Evolutionary conservation across 2,797 vertebrate genomes (phyloP).

Genomic region (Nyctalus aviator): DNA sequence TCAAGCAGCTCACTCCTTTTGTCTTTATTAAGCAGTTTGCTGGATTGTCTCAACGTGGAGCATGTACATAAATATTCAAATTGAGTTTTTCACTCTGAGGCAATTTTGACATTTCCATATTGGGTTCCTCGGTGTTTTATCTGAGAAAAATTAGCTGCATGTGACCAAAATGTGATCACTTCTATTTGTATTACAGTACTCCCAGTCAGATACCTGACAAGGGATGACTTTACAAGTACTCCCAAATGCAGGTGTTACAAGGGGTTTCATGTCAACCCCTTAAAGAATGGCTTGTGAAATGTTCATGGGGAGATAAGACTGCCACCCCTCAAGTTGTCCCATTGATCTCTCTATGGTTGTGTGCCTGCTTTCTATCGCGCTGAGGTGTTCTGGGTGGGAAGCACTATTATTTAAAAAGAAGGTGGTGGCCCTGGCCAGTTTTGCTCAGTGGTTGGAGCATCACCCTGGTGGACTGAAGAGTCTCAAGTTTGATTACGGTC

Average conservation of each 20-base stretch:
- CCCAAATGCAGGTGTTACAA: slow-evolving; percentile 38
- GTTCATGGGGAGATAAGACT: slow-evolving; percentile 15
- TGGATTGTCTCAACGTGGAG: slow-evolving; percentile 72
- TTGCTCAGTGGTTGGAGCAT: no score
- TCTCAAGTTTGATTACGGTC: no score
- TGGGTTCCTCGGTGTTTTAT: slow-evolving; percentile 67
- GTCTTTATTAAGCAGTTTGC: slow-evolving; percentile 66
- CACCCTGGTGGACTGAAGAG: no score
- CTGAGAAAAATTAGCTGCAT: slow-evolving; percentile 73
- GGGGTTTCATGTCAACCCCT: slow-evolving; percentile 40
- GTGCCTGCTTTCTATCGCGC: background rate
- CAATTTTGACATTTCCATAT: slow-evolving; percentile 80
- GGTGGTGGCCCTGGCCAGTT: no score
- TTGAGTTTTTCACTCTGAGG: slow-evolving; percentile 73
- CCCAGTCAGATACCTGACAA: slow-evolving; percentile 50
- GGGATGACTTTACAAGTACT: slow-evolving; percentile 12
- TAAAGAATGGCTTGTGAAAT: slow-evolving; percentile 57
- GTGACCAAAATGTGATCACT: slow-evolving; percentile 65
- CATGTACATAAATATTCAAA: slow-evolving; percentile 69
- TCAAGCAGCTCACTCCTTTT: slow-evolving; percentile 74
- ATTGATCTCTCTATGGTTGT: background rate
- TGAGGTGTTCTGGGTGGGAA: slow-evolving; percentile 26
- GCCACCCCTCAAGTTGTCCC: background rate
- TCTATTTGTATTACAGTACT: slow-evolving; percentile 61
- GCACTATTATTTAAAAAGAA: background rate